Base-by-base conservation (phyloP, 2,113 vertebrate species). In the Limnothrissa miodon region DNA sequence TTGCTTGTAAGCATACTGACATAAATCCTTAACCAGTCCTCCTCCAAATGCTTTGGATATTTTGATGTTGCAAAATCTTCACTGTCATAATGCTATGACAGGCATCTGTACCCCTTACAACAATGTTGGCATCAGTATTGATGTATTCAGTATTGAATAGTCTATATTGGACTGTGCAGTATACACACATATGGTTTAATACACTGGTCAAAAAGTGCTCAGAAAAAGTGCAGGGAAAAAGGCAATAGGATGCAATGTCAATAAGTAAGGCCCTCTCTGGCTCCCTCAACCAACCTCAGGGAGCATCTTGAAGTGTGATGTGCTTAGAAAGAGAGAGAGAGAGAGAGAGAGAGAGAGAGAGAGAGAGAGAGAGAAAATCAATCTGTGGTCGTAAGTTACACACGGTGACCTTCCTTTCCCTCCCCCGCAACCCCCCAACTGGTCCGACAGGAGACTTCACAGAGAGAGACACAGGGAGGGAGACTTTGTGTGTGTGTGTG, bases 301-400 rank as follows among this genome's bases (percentile, higher is more conserved):
- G 66, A 74, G 66, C 66, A 29, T 33, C 66, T 74, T 74, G 66
- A 74, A 74, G 66, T 74, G 66, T 11, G 11, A 33, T 33, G 66
- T n/a, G 59, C n/a, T n/a, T n/a, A n/a, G n/a, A n/a, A n/a, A n/a
- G 66, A 17, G 66, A 74, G 66, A 4, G 29, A 33, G 66, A 74
- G 13, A 11, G 36, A 74, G 66, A 17, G 66, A 74, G 66, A 4
- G 29, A 33, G 66, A 74, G 13, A 11, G 36, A 74, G 66, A 17
- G 66, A 74, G 66, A 17, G 66, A 74, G 66, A 4, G 29, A 33
- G 66, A 74, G 13, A 11, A 74, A 74, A 74, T 74, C 66, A 74
- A 74, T 74, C 29, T 13, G 29, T 10, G 25, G 33, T 74, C 66
- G 66, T 74, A 33, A 74, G 66, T 74, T 33, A 74, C 29, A 74